phyloP scores from a whole-genome alignment of 2,888 invertebrate genomes.

The Synergus laeviventris region DNA sequence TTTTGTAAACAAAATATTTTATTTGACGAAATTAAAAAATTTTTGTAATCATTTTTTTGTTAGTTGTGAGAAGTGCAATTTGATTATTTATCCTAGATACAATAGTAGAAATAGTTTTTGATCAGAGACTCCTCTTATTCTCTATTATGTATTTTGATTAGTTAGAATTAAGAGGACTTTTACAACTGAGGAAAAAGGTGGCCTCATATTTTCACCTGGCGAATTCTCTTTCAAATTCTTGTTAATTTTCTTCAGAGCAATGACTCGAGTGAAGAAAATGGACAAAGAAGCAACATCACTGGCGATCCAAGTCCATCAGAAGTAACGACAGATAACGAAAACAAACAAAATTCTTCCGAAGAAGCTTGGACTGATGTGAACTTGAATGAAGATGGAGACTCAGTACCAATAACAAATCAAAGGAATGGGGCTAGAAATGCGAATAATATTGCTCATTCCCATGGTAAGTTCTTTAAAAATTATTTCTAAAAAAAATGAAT shows the following conservation, averaged over 20 bases:
- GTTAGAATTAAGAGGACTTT: constrained; percentile 12
- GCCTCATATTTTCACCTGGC: not conserved
- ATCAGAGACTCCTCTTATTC: not conserved
- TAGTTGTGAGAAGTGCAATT: not conserved
- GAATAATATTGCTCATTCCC: constrained; percentile 79
- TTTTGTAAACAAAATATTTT: not conserved
- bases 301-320: constrained; percentile 74
- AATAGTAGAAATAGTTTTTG: constrained; percentile 14
- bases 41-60: not conserved
- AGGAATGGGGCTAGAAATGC: constrained; percentile 79
- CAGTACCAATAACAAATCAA: constrained; percentile 71
- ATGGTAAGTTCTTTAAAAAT: constrained; percentile 67
- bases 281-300: constrained; percentile 72
- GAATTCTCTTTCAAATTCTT: constrained; percentile 15
- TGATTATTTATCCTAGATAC: not conserved
- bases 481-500: not conserved
- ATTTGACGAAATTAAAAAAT: not conserved
- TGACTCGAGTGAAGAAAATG: constrained; percentile 87
- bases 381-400: constrained; percentile 88
- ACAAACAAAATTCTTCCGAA: constrained; percentile 78
- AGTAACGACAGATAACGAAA: constrained; percentile 73
- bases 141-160: not conserved
- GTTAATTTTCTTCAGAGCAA: constrained; percentile 81
- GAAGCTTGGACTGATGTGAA: constrained; percentile 97
- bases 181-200: not conserved